Evolutionary conservation across 2,888 invertebrate species (phyloP), one percentile per base, ranked within the genome.

Genomic region (Pristionchus entomophagus): DNA sequence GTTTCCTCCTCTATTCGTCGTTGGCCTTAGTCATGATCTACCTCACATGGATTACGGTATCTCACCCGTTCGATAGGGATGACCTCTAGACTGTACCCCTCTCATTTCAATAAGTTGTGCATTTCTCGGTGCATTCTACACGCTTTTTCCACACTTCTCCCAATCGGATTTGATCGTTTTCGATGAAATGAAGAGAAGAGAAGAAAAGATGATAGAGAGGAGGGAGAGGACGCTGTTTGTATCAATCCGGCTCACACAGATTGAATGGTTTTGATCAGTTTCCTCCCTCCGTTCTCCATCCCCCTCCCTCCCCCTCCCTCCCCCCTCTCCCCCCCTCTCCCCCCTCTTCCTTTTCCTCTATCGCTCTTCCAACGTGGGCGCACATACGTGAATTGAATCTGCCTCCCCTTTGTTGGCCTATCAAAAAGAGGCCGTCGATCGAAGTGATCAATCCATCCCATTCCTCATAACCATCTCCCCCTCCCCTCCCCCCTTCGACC

Each of bases 261-360:
- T 78, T 29, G 77, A 49, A 51, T 78, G 49, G 78, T 51, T 78
- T 51, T 78, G 51, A 49, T 78, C 78, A 51, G 51, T 78, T 51
- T 78, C 51, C 35, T 32, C 78, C 29, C 78, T 32, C 29, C 38
- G 26, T 35, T 51, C 51, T 32, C 78, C 41, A n/a, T 32, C 51
- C 17, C 19, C 26, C 78, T 10, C 41, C 78, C 32, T 78, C 51
- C 78, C 29, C 29, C 51, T 17, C 29, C 22, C n/a, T 32, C 65
- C 32, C 26, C 26, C 26, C 65, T 29, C 65, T 35, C 65, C 65
- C 19, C 65, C 35, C 29, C 19, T 29, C 65, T 12, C n/a, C 65
- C 29, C 65, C n/a, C 65, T 35, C 29, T 29, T 17, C 14, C 32
- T 65, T n/a, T 65, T 29, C 19, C 65, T 65, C 65, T 65, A 4